Evolutionary conservation across 2,113 vertebrate species (phyloP), one percentile per base, ranked within the genome.

Genomic region (Pterocles orientalis): DNA sequence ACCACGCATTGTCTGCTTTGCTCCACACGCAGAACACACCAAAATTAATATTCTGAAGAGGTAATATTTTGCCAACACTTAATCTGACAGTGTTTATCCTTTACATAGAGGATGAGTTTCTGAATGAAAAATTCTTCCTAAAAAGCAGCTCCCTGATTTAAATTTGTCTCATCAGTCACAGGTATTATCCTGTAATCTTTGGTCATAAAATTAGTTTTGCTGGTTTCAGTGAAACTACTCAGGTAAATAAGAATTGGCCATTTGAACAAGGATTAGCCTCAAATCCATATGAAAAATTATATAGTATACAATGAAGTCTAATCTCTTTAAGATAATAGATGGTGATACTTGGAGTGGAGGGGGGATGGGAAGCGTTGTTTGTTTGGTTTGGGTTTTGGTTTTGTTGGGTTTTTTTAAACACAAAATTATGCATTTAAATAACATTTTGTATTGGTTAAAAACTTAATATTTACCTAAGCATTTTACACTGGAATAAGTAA

Each of bases 41-140:
- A 72, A 86, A 83, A 95, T 92, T 91, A 96, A 97, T 97, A 93
- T 95, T 94, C 96, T 29, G 43, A 88, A 97, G 86, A 80, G 79
- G 80, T 78, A 78, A 92, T 89, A 90, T 71, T 97, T 95, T 94
- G 57, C 91, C 93, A 97, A 96, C 95, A 97, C 84, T 97, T 97
- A 80, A 78, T 91, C 79, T 95, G 94, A 89, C 87, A 80, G 47
- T 58, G 70, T 96, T 96, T 97, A 92, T 95, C 93, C 86, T 93
- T 78, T 91, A 87, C 18, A 9, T 53, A 54, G 57, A 57, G 36
- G 60, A 94, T 6, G 1, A 95, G 86, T 62, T 93, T 85, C 64
- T 54, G 43, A 93, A 97, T 71, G 60, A 90, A 87, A 68, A 94
- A 94, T 1, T 39, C 70, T 88, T 96, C 43, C 77, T 76, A 69